phyloP scores from a whole-genome alignment of 2,797 vertebrate species.

The Vireo griseus region DNA sequence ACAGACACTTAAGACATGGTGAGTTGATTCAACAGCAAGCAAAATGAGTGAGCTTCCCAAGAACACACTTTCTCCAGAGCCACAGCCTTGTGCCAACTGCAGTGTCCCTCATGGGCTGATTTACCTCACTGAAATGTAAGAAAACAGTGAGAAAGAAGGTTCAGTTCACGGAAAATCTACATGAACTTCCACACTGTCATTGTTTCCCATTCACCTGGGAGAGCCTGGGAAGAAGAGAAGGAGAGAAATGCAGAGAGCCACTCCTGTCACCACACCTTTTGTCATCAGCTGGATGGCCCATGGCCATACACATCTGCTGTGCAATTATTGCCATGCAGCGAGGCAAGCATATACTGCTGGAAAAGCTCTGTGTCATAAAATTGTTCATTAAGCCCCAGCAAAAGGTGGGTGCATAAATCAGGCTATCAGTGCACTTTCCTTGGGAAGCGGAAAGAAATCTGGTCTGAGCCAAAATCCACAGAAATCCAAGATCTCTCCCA shows the following conservation, averaged over 20 bases:
- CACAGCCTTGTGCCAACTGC: background rate
- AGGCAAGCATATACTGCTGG: background rate
- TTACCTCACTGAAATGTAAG: background rate
- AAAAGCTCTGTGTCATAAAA: background rate
- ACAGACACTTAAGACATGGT: background rate
- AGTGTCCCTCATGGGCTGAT: background rate
- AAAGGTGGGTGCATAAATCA: background rate
- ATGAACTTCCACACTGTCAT: background rate
- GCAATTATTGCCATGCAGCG: background rate
- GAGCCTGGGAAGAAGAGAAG: background rate
- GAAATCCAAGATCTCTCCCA: slow-evolving; percentile 13
- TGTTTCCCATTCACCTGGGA: background rate
- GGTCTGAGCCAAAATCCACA: background rate
- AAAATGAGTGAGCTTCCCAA: background rate
- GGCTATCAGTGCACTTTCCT: background rate
- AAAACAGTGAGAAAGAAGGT: background rate
- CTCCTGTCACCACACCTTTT: background rate
- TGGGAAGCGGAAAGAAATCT: background rate
- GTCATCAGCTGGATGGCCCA: background rate
- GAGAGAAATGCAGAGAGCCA: background rate
- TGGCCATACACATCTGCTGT: background rate
- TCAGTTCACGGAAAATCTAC: background rate
- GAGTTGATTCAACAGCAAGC: background rate
- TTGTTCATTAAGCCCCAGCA: background rate
- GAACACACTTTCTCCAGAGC: background rate